Evolutionary conservation across 2,888 invertebrate genomes (phyloP).

Genomic region (Drosophila setosimentum): DNA sequence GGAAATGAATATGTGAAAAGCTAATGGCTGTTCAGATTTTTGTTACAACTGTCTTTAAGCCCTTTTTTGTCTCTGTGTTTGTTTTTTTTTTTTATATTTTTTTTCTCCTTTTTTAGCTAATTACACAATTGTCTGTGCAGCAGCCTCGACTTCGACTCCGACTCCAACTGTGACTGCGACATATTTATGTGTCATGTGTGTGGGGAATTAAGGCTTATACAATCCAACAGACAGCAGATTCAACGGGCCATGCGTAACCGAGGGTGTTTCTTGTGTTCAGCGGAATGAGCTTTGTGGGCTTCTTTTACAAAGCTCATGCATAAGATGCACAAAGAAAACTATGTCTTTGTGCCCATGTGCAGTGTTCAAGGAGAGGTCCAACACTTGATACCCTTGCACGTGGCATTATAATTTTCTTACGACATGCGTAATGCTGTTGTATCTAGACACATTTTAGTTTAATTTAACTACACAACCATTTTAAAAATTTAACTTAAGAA

Average conservation of each 20-base stretch:
- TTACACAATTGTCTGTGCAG: conserved; percentile 76
- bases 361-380: neutral
- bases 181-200: conserved; percentile 55
- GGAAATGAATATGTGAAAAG: conserved; percentile 55
- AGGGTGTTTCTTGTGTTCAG: conserved; percentile 60
- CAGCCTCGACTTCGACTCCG: conserved; percentile 12
- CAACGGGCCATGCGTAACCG: conserved; percentile 69
- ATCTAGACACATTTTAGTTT: neutral
- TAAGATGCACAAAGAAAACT: conserved; percentile 14
- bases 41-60: conserved; percentile 37
- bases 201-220: conserved; percentile 59
- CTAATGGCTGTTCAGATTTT: conserved; percentile 57
- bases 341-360: conserved; percentile 3
- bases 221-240: conserved; percentile 42
- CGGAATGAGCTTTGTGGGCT: conserved; percentile 50
- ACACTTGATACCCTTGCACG: neutral
- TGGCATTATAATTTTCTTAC: neutral
- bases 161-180: conserved; percentile 35
- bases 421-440: neutral
- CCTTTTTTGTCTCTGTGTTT: neutral
- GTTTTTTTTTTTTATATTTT: conserved; percentile 48
- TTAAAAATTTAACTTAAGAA: neutral
- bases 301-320: conserved; percentile 13
- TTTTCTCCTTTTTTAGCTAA: conserved; percentile 61
- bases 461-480: neutral